These are phyloP conservation scores for Cydia splendana DNA, from an alignment of 1,140 invertebrate genomes.

Conservation along the genomic window DNA sequence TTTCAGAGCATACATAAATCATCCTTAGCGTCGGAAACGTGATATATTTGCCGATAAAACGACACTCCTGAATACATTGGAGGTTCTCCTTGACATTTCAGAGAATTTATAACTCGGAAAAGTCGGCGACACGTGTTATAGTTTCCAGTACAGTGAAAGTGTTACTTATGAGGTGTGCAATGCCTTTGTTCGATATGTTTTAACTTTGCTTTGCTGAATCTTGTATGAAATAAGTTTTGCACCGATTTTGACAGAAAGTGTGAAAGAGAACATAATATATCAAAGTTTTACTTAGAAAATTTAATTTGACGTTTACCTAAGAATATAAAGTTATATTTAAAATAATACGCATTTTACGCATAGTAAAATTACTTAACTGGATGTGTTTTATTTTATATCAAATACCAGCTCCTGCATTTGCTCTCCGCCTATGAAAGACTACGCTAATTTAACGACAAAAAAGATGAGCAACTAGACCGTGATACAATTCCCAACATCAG, in stretches of 20 bases:
- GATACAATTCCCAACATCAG: conserved; percentile 65
- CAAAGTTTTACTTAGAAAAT: no score
- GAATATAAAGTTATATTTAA: no score
- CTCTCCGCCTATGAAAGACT: no score
- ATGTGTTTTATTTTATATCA: no score
- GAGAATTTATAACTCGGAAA: conserved; percentile 36
- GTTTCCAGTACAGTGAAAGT: not conserved
- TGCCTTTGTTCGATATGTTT: no score
- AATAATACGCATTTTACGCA: no score
- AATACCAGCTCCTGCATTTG: not conserved
- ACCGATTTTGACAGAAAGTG: no score
- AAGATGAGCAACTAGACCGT: conserved; percentile 51
- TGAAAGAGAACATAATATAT: no score
- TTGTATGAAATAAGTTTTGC: no score
- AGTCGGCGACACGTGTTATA: not conserved
- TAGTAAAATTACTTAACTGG: no score
- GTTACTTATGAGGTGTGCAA: not conserved
- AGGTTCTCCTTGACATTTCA: conserved; percentile 37
- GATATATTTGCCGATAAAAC: conserved; percentile 60
- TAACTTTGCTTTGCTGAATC: no score
- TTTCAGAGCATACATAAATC: conserved; percentile 50
- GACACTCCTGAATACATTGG: conserved; percentile 41
- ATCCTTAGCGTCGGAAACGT: conserved; percentile 55
- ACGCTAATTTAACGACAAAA: conserved; percentile 34
- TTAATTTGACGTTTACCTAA: no score